Evolutionary conservation across 2,888 invertebrate genomes (phyloP).

Genomic region (Ochropacha duplaris): DNA sequence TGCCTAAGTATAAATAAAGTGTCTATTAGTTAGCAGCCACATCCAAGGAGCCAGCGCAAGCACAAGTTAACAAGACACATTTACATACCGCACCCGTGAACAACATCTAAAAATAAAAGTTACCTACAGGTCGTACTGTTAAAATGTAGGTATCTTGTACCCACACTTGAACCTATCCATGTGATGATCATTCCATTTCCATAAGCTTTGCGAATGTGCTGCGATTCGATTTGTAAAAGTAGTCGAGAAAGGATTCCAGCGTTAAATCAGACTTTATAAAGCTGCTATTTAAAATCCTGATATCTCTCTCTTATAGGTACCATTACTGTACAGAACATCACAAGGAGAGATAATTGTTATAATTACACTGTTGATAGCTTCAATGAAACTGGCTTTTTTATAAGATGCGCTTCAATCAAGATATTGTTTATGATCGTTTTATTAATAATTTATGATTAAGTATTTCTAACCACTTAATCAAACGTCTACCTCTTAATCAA

Average conservation of each 20-base stretch:
- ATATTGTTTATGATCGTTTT: neutral
- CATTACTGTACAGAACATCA: neutral
- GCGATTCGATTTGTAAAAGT: neutral
- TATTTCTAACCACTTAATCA: too few relatives aligned
- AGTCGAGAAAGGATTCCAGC: neutral
- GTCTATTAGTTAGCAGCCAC: constrained; percentile 31
- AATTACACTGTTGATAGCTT: neutral
- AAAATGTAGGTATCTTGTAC: constrained; percentile 29
- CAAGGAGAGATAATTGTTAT: neutral
- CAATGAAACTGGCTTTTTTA: neutral
- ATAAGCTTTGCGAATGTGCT: constrained; percentile 7
- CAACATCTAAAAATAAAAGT: constrained; percentile 70
- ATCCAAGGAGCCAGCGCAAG: constrained; percentile 17
- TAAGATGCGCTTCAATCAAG: neutral
- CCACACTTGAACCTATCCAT: constrained; percentile 18
- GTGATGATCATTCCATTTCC: constrained; percentile 8
- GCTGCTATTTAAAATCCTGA: neutral
- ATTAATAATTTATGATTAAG: neutral
- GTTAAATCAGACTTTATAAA: neutral
- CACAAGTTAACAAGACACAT: constrained; percentile 59
- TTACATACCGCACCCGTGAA: constrained; percentile 64
- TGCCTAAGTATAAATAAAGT: neutral
- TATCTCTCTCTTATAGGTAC: neutral
- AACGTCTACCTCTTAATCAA: neutral
- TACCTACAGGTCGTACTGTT: constrained; percentile 49